Base-by-base conservation (phyloP, 2,888 invertebrate genomes). In the Argyresthia goedartella region DNA sequence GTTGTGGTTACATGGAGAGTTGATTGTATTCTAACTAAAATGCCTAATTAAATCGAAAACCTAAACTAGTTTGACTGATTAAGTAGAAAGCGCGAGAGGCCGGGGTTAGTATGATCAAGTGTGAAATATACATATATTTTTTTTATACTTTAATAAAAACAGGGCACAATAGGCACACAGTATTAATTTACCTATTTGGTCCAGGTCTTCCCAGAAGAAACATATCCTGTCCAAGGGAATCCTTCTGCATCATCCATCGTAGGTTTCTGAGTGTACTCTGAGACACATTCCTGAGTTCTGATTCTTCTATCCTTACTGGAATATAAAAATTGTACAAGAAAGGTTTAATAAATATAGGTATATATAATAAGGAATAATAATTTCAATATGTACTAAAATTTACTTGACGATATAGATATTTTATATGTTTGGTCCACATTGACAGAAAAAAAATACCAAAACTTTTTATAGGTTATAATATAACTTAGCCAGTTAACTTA, bases 221-320 rank as follows among this genome's bases (percentile, higher is more conserved):
- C 82, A 98, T 95, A 69, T 99, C 99, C 76, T 99, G 99, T 0
- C 95, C 93, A 4, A 99, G 81, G 25, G 91, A 71, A 76, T 98
- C 97, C 73, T 98, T 98, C 71, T 98, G 97, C 85, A 98, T 90
- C 91, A 98, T 96, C 98, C 98, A 98, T 89, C 94, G 89, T 61
- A 98, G 80, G 72, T 97, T 95, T 56, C 92, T 89, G 6, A 96
- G 76, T 0, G 91, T 89, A 54, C 92, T 92, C 78, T 96, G 96
- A 14, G 90, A 89, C 51, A 91, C 67, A 50, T 88, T 77, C 53
- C 89, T 87, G 13, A 87, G 71, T 62, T 91, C 91, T 71, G 85
- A 64, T 50, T 76, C 69, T 49, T 82, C 75, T 57, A 87, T 70
- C 57, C 84, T 73, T 58, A 87, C 82, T 85, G 59, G 45, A 45